Evolutionary conservation across 1,140 invertebrate species (phyloP).

Genomic region (Drosophila malerkotliana): DNA sequence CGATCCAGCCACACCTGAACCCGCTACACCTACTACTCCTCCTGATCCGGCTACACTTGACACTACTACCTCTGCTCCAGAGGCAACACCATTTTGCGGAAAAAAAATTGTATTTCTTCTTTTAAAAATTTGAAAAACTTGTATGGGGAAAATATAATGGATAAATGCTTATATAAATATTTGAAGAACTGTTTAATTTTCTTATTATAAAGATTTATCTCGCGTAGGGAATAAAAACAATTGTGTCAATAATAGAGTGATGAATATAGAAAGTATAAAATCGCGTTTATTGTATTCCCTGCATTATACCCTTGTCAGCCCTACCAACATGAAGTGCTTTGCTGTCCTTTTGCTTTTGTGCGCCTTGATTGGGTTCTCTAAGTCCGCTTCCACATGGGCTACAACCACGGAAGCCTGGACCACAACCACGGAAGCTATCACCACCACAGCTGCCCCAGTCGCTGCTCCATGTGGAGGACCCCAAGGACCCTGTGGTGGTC

Average conservation of each 20-base stretch:
- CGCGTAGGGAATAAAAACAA: neutral
- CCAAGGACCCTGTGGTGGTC: neutral
- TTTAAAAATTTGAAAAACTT: neutral
- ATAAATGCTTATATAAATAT: neutral
- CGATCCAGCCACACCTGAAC: neutral
- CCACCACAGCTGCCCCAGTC: neutral
- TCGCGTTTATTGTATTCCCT: neutral
- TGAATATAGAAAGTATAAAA: neutral
- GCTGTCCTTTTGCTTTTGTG: neutral
- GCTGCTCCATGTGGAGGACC: neutral
- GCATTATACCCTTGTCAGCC: neutral
- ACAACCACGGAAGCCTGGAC: neutral
- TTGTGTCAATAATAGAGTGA: neutral
- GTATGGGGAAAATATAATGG: neutral
- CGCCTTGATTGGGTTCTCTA: neutral
- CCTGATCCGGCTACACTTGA: no score
- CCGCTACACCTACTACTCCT: no score
- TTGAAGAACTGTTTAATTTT: neutral
- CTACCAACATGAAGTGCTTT: conserved; percentile 1
- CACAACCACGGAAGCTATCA: neutral
- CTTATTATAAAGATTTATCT: no score
- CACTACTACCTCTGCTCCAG: no score
- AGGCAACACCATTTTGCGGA: neutral
- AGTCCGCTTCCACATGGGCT: neutral
- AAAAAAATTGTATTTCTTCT: neutral